Percentiles rank a stretch among this genome's conserved stretches.
Evolutionary conservation across 23 tunicate genomes (phyloP).

Genomic region (Trididemnum nubilum): DNA sequence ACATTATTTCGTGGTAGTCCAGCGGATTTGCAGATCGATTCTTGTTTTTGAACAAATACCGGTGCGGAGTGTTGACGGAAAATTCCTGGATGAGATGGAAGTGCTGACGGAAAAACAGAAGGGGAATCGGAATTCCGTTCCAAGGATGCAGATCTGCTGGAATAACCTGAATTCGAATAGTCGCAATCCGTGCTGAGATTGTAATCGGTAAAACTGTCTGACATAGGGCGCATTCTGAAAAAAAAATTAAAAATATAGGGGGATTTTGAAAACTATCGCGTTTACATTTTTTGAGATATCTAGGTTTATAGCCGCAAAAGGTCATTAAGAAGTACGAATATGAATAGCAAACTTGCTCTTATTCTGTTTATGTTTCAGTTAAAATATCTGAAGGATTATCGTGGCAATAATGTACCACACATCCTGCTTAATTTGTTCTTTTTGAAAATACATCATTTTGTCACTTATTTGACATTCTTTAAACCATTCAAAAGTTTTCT

Average conservation of each 20-base stretch:
- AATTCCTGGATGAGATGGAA: slow-evolving; percentile 9
- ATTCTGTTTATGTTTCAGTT: too few species aligned
- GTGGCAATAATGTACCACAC: too few species aligned
- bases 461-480: too few species aligned
- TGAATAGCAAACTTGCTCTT: too few species aligned
- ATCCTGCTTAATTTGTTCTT: too few species aligned
- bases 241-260: background rate
- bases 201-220: slow-evolving; percentile 40
- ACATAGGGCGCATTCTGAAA: slow-evolving; percentile 24
- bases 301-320: too few species aligned
- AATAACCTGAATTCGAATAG: background rate
- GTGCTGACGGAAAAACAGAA: background rate
- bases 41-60: background rate
- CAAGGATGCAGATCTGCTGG: slow-evolving; percentile 12
- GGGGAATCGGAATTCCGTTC: slow-evolving; percentile 7
- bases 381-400: too few species aligned
- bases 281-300: too few species aligned
- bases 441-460: too few species aligned
- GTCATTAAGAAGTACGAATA: too few species aligned
- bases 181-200: background rate
- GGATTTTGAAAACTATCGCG: too few species aligned
- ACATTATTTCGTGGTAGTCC: background rate
- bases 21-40: background rate
- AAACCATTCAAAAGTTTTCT: too few species aligned
- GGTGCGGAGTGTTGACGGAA: slow-evolving; percentile 31